Base-by-base conservation (phyloP, 2,888 invertebrate genomes). In the Drosophila koepferae region DNA sequence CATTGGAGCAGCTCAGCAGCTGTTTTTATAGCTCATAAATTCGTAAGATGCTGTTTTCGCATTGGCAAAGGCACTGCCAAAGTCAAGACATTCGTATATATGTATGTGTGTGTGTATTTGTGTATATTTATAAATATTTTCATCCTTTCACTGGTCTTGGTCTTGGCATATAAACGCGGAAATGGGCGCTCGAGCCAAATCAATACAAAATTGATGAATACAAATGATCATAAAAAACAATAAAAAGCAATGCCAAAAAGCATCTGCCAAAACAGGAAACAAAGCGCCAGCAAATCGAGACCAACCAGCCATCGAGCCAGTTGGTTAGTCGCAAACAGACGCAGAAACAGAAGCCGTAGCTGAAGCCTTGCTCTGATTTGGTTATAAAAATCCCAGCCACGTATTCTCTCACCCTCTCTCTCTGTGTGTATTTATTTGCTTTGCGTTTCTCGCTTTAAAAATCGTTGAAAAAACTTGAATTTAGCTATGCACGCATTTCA, bases 141-240 rank as follows among this genome's bases (percentile, higher is more conserved):
- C 78, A 85, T 85, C 80, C 81, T 82, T 87, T 87, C 76, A 38
- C 65, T 72, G 73, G 28, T 28, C 31, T 28, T 51, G 41, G 49
- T 31, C 31, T 49, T 49, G 49, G 49, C 49, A 49, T 12, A 49
- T 49, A 49, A 49, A 49, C 55, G 41, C 40, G 40, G n/a, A 20
- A 36, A 55, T 51, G 51, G 36, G 36, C 40, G 36, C 23, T 54
- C 20, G 71, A 67, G 59, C 65, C 41, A 56, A 86, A 90, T 82
- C 90, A 88, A 86, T 85, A 88, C 83, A 76, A 86, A 85, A 88
- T 88, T 89, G 86, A 89, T 90, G 89, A 89, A 89, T 90, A 88
- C 88, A 89, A 83, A 88, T 89, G 90, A 86, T 85, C 88, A 89
- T 89, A 89, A 88, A 90, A 89, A 83, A 87, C 81, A 90, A 90